Evolutionary conservation across 92 coral and sea anemone species (phyloP), one percentile per base, ranked within the genome.

Genomic region (Hydrozoanthus gracilis): DNA sequence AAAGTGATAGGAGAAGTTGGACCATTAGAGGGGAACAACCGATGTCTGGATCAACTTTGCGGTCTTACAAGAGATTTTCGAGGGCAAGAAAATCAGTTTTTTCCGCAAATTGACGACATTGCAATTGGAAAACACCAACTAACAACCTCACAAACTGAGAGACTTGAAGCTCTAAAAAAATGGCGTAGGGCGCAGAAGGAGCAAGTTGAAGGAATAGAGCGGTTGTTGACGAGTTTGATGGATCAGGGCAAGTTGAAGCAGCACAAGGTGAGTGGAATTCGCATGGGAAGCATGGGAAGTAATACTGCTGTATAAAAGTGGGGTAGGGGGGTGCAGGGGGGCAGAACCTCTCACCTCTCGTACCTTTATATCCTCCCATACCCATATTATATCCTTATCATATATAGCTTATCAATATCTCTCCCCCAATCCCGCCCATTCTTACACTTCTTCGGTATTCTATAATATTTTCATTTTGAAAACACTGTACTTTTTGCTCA

Each of bases 1-100:
- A 93, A 92, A 70, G 77, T 92, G 3, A 89, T 91, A 55, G 95
- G 98, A n/a, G 98, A 94, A 72, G 95, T 93, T 51, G 95, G 95
- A 0, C 92, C 94, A 2, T 83, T 90, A n/a, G 98, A 95, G 5
- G 95, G 90, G 72, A 95, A 91, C 56, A 82, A 77, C 18, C 46
- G 76, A 78, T 91, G 95, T 66, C 79, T 95, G 71, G 73, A 79
- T 16, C 90, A 95, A 54, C 95, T 95, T 5, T 89, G 87, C 56
- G 92, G 93, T 16, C 93, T 95, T 51, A 91, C 94, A 20, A 89
- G 83, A 46, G 96, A 95, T 17, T 89, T 95, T 6, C 76, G 86
- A 54, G 94, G 72, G 15, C 95, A 87, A 52, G 98, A 95, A 18
- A 84, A 86, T 7, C 86, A 83, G 20, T 67, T 95, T 76, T 74